phyloP scores from a whole-genome alignment of 2,113 vertebrate genomes.

The Tupaia chinensis region DNA sequence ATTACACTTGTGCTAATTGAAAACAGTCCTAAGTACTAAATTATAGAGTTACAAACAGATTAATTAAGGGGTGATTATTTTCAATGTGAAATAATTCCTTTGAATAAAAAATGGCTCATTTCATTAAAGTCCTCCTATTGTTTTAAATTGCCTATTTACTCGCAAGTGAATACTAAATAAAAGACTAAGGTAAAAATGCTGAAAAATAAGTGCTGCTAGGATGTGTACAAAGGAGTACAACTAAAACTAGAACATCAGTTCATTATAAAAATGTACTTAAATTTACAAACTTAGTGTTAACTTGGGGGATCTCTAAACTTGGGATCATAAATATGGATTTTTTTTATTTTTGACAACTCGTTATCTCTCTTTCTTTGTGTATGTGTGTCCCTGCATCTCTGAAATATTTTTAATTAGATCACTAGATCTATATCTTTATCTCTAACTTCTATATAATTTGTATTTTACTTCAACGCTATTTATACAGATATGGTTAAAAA shows the following conservation, averaged over 20 bases:
- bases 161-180: not conserved
- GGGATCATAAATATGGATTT: not conserved
- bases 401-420: not conserved
- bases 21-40: constrained; percentile 49
- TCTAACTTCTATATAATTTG: not conserved
- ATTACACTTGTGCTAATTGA: constrained; percentile 25
- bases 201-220: not conserved
- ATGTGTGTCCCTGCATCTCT: not conserved
- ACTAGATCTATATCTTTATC: not conserved
- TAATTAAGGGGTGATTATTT: constrained; percentile 58
- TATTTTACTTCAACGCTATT: not conserved
- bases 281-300: not conserved
- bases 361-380: not conserved
- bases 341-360: not conserved
- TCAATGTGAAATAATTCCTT: constrained; percentile 27
- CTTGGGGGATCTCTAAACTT: not conserved
- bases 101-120: constrained; percentile 28
- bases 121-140: not conserved
- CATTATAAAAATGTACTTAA: not conserved
- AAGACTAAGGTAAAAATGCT: not conserved
- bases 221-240: not conserved
- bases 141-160: constrained; percentile 27
- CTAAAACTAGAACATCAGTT: not conserved
- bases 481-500: not conserved
- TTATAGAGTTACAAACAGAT: constrained; percentile 26